A percentile compares a stretch with the other conserved stretches of the same genome.
Evolutionary conservation across 2,888 invertebrate species (phyloP).

Genomic region (Sicus ferrugineus): DNA sequence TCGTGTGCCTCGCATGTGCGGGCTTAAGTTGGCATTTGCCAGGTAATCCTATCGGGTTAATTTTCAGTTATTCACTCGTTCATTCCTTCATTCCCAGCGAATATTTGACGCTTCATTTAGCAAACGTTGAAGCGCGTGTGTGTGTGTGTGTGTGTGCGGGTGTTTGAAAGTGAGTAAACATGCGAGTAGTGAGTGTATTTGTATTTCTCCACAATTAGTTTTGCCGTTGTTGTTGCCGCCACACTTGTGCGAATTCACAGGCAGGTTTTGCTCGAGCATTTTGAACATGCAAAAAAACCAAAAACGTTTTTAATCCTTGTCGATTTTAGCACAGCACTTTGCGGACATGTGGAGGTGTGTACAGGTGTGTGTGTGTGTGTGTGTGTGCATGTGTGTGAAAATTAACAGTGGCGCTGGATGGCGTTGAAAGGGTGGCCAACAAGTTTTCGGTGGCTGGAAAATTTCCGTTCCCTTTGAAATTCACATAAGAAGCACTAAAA

Average conservation of each 20-base stretch:
- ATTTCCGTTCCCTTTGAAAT: too few species aligned
- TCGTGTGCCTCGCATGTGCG: constrained; percentile 4
- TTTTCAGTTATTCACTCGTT: constrained; percentile 24
- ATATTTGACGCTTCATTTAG: constrained; percentile 26
- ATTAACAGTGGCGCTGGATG: too few species aligned
- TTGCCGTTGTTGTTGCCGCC: constrained; percentile 2
- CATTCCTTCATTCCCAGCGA: constrained; percentile 1
- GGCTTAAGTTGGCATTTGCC: constrained; percentile 1
- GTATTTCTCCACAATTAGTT: constrained; percentile 19
- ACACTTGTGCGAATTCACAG: constrained; percentile 22
- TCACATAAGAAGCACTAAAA: too few species aligned
- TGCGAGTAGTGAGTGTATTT: background rate
- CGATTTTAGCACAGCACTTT: background rate
- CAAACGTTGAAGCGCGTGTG: constrained; percentile 1
- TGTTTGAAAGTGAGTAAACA: constrained; percentile 9
- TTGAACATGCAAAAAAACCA: background rate
- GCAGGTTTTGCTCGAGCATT: background rate
- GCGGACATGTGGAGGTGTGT: background rate
- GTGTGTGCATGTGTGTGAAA: constrained; percentile 18
- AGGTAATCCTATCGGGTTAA: constrained; percentile 27
- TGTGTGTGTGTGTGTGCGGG: background rate
- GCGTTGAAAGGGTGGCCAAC: constrained; percentile 8
- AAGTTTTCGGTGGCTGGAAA: background rate
- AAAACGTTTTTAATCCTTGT: constrained; percentile 21
- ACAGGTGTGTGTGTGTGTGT: constrained; percentile 16